Percentiles rank a stretch among this genome's conserved stretches.
Conservation (phyloP, 2,888 invertebrate genomes). For the Schrankia costaestrigalis region DNA sequence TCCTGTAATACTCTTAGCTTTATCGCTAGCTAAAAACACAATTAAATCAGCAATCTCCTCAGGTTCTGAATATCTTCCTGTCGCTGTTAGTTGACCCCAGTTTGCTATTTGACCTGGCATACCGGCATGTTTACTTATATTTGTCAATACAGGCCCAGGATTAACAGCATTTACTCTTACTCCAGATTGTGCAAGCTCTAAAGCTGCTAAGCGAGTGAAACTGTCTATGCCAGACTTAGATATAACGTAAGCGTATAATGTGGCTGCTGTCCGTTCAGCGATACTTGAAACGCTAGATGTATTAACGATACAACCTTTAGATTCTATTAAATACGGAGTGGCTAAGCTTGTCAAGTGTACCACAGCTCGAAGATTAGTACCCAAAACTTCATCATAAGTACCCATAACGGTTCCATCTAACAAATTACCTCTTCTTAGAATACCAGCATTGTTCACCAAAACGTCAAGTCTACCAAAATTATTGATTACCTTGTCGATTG, state of each 20-base stretch:
- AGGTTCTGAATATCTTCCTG: slow-evolving; percentile 16
- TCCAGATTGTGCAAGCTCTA: slow-evolving; percentile 86
- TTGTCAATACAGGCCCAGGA: slow-evolving; percentile 52
- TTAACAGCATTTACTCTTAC: slow-evolving; percentile 82
- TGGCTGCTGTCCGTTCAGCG: slow-evolving; percentile 80
- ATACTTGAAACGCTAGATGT: slow-evolving; percentile 13
- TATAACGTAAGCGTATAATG: slow-evolving; percentile 56
- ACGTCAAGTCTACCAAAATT: slow-evolving; percentile 38
- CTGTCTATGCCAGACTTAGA: slow-evolving; percentile 42
- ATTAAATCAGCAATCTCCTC: slow-evolving; percentile 35
- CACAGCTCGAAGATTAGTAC: slow-evolving; percentile 5
- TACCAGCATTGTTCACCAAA: slow-evolving; percentile 43
- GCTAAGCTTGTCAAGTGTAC: slow-evolving; percentile 6
- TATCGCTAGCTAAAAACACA: slow-evolving; percentile 38
- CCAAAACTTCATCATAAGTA: slow-evolving; percentile 13
- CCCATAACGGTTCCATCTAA: slow-evolving; percentile 23
- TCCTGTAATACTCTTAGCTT: slow-evolving; percentile 37
- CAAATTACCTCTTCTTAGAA: slow-evolving; percentile 14
- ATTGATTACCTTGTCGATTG: slow-evolving; percentile 30
- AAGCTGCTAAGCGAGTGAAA: slow-evolving; percentile 40
- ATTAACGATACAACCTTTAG: slow-evolving; percentile 11
- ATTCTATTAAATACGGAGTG: slow-evolving; percentile 3
- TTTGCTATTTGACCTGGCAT: no score
- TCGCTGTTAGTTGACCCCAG: no score
- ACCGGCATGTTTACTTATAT: slow-evolving; percentile 55